These are phyloP conservation scores for Otus scops DNA, from an alignment of 2,797 vertebrate genomes.

Conservation along the genomic window DNA sequence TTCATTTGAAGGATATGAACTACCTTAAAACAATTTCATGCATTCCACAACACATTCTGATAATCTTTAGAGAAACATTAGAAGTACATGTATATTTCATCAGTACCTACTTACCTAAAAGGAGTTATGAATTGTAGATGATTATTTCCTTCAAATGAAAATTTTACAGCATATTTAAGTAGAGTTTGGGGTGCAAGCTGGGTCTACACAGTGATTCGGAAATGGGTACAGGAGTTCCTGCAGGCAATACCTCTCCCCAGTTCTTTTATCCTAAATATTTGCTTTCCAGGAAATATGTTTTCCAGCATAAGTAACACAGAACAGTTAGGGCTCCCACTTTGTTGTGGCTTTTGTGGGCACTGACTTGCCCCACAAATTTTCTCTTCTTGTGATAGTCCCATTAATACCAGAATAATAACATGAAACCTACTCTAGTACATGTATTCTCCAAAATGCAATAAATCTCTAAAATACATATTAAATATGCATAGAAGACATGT, in stretches of 20 bases:
- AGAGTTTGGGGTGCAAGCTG: background rate
- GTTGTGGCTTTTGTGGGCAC: background rate
- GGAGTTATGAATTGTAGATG: background rate
- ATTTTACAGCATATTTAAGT: background rate
- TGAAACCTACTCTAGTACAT: background rate
- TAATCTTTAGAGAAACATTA: background rate
- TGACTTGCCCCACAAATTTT: background rate
- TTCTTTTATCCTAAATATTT: background rate
- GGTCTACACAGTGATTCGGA: background rate
- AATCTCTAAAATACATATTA: background rate
- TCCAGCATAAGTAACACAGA: background rate
- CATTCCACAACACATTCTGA: background rate
- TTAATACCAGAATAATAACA: background rate
- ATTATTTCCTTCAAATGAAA: background rate
- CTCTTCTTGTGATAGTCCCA: background rate
- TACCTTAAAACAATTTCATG: background rate
- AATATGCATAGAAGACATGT: background rate
- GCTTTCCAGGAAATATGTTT: background rate
- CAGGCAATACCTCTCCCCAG: background rate
- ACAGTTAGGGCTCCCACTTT: background rate
- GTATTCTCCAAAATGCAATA: background rate
- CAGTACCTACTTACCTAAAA: background rate
- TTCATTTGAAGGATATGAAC: background rate
- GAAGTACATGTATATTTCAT: background rate
- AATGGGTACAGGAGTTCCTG: background rate